phyloP scores from a whole-genome alignment of 2,888 invertebrate genomes.

The Netelia inedita region DNA sequence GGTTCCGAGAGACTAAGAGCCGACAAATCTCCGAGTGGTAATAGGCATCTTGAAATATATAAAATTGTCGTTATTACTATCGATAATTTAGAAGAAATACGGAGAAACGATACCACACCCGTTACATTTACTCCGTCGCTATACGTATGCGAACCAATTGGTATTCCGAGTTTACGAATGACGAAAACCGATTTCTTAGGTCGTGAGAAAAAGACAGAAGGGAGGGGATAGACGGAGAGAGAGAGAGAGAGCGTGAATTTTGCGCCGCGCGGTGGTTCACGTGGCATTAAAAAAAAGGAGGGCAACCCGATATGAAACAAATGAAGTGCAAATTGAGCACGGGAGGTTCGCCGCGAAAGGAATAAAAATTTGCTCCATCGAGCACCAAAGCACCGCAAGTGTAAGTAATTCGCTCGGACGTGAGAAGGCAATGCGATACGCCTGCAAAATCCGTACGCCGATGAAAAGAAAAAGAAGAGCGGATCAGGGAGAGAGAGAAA shows the following conservation, averaged over 20 bases:
- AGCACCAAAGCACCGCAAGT: slow-evolving; percentile 59
- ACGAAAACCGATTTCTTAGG: not conserved
- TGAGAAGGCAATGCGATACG: slow-evolving; percentile 83
- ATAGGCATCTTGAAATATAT: slow-evolving; percentile 38
- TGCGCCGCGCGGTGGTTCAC: slow-evolving; percentile 67
- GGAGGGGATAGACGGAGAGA: not conserved
- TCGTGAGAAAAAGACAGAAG: slow-evolving; percentile 6
- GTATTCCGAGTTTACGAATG: not conserved
- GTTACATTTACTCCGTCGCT: not conserved
- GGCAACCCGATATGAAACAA: slow-evolving; percentile 83
- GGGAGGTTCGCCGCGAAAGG: slow-evolving; percentile 74
- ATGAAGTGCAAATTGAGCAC: slow-evolving; percentile 84
- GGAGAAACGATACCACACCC: slow-evolving; percentile 24
- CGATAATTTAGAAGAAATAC: not conserved
- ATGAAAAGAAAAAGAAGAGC: slow-evolving; percentile 54
- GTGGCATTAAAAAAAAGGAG: slow-evolving; percentile 78
- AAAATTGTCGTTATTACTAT: slow-evolving; percentile 35
- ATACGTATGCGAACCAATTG: not conserved
- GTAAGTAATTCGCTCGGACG: slow-evolving; percentile 79
- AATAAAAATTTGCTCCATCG: slow-evolving; percentile 73
- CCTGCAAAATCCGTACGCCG: slow-evolving; percentile 79
- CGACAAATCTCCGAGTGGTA: slow-evolving; percentile 28
- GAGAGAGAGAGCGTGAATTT: slow-evolving; percentile 12
- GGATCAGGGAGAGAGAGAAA: slow-evolving; percentile 7
- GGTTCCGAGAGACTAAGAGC: slow-evolving; percentile 16